Conservation (phyloP, 1,140 invertebrate genomes). For the Fopius arisanus region DNA sequence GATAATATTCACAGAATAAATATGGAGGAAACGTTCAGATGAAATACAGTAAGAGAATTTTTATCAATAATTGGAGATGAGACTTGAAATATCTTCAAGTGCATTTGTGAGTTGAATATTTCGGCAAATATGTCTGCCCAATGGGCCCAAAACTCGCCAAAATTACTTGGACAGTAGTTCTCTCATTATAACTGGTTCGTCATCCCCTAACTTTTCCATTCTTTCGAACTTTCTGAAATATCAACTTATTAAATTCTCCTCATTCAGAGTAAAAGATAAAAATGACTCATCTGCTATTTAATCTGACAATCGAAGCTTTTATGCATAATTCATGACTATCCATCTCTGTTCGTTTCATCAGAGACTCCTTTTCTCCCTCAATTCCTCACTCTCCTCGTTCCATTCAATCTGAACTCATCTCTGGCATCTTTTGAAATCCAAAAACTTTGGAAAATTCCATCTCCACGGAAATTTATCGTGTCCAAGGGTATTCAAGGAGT, state of each 20-base stretch:
- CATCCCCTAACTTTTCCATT: no score
- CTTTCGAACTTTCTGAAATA: no score
- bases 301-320: conserved; percentile 64
- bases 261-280: neutral
- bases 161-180: no score
- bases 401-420: neutral
- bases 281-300: conserved; percentile 44
- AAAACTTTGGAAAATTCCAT: conserved; percentile 53
- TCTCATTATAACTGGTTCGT: no score
- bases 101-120: no score
- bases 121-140: no score
- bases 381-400: neutral
- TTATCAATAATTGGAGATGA: no score
- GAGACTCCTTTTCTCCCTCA: neutral
- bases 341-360: conserved; percentile 20
- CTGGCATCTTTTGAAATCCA: conserved; percentile 53
- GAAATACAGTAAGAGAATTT: no score
- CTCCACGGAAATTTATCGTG: conserved; percentile 57
- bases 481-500: conserved; percentile 9
- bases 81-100: no score
- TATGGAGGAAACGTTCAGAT: no score
- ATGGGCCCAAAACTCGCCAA: no score
- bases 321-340: conserved; percentile 60
- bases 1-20: no score
- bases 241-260: neutral